Conservation (phyloP, 1,140 invertebrate species). For the Papilio polytes region DNA sequence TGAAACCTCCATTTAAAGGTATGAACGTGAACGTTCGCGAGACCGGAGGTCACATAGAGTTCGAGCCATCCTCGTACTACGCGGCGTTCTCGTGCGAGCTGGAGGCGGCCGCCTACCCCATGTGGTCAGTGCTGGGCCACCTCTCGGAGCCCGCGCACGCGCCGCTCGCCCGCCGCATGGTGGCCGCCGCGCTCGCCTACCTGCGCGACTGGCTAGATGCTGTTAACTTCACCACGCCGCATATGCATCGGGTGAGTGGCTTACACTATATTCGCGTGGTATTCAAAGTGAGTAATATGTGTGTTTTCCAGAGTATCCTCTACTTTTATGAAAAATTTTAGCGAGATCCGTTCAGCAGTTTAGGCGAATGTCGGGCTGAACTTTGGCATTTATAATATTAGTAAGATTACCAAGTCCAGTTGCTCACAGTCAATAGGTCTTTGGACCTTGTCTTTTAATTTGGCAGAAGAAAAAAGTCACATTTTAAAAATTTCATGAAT, state of each 20-base stretch:
- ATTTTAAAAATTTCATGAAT: too few species aligned
- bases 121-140: conserved; percentile 98
- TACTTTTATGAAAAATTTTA: too few species aligned
- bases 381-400: too few species aligned
- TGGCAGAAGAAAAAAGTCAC: too few species aligned
- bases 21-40: conserved; percentile 98
- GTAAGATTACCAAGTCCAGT: too few species aligned
- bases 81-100: conserved; percentile 98
- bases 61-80: conserved; percentile 98
- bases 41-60: conserved; percentile 96
- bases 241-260: conserved; percentile 81
- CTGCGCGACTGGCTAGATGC: conserved; percentile 94
- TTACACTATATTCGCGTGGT: not conserved
- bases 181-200: conserved; percentile 89
- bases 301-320: too few species aligned
- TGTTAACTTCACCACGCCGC: conserved; percentile 89
- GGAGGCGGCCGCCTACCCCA: conserved; percentile 97
- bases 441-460: too few species aligned
- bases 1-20: conserved; percentile 80
- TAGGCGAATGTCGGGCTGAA: too few species aligned
- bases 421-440: too few species aligned
- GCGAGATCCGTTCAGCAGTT: too few species aligned
- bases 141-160: conserved; percentile 89
- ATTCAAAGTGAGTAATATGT: too few species aligned
- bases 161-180: conserved; percentile 89